Conservation (phyloP, 2,888 invertebrate genomes). For the Plebejus argus region DNA sequence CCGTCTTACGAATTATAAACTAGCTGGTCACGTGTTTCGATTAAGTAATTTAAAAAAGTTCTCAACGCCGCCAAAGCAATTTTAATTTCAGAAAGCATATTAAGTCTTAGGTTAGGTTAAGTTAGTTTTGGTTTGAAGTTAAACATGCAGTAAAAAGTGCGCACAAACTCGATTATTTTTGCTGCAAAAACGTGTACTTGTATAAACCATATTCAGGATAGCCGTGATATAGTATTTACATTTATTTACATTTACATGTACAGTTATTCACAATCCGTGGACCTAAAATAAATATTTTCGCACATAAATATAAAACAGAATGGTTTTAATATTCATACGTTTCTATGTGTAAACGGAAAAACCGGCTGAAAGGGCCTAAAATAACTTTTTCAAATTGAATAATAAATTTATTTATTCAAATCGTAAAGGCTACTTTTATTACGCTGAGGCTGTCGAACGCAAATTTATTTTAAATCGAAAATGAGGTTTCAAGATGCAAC, state of each 20-base stretch:
- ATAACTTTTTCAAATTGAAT: not conserved
- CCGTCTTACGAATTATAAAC: not conserved
- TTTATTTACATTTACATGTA: too few species aligned
- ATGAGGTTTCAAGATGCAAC: not conserved
- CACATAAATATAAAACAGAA: not conserved
- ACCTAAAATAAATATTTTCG: not conserved
- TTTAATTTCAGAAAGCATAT: too few species aligned
- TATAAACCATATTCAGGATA: not conserved
- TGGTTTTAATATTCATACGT: not conserved
- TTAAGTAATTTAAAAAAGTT: too few species aligned
- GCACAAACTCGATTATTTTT: not conserved
- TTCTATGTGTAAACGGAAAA: not conserved
- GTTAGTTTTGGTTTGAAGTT: too few species aligned
- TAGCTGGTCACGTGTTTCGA: too few species aligned
- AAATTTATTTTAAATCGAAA: not conserved
- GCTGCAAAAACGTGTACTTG: not conserved
- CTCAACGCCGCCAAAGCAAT: too few species aligned
- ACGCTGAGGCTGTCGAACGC: not conserved
- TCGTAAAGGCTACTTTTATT: not conserved
- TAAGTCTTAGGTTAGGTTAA: too few species aligned
- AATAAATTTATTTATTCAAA: conserved; percentile 17
- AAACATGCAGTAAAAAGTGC: not conserved
- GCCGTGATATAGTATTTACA: not conserved
- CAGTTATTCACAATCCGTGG: not conserved
- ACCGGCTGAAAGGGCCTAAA: not conserved